These are phyloP conservation scores for Araneus ventricosus DNA, from an alignment of 1,140 invertebrate species.

Conservation along the genomic window DNA sequence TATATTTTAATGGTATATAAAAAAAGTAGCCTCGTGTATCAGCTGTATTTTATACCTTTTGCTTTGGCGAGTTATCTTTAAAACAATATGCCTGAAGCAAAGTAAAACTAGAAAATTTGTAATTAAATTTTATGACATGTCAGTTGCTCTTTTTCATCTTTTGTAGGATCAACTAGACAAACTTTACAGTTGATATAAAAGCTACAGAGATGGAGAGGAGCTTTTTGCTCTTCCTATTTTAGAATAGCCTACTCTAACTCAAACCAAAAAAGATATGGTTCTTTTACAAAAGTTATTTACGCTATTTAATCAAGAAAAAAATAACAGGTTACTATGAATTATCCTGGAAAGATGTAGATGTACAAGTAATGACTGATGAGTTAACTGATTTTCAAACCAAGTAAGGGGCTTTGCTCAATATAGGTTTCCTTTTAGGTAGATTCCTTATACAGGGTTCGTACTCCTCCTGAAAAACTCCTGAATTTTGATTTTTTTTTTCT, in stretches of 20 bases:
- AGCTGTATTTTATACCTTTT: too few species aligned
- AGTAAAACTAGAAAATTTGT: too few species aligned
- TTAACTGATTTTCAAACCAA: constrained; percentile 97
- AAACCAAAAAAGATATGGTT: constrained; percentile 96
- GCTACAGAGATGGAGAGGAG: constrained; percentile 93
- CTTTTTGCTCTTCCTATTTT: constrained; percentile 94
- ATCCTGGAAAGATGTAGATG: constrained; percentile 96
- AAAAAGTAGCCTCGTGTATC: too few species aligned
- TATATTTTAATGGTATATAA: too few species aligned
- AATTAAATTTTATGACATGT: too few species aligned
- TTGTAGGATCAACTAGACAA: constrained; percentile 88
- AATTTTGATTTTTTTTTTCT: too few species aligned
- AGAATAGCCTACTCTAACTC: constrained; percentile 93
- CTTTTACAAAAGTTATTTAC: constrained; percentile 96
- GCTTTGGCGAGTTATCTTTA: too few species aligned
- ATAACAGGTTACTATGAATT: constrained; percentile 98
- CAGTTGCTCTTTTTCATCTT: neutral
- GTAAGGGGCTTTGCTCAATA: constrained; percentile 79
- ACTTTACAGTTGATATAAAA: constrained; percentile 88
- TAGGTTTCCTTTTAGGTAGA: too few species aligned
- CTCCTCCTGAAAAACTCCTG: too few species aligned
- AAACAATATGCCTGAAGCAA: too few species aligned
- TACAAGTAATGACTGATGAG: constrained; percentile 98
- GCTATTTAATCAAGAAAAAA: constrained; percentile 94
- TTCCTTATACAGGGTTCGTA: too few species aligned